A percentile compares a stretch with the other conserved stretches of the same genome.
phyloP scores from a whole-genome alignment of 2,888 invertebrate genomes.

The Colletes collaris region DNA sequence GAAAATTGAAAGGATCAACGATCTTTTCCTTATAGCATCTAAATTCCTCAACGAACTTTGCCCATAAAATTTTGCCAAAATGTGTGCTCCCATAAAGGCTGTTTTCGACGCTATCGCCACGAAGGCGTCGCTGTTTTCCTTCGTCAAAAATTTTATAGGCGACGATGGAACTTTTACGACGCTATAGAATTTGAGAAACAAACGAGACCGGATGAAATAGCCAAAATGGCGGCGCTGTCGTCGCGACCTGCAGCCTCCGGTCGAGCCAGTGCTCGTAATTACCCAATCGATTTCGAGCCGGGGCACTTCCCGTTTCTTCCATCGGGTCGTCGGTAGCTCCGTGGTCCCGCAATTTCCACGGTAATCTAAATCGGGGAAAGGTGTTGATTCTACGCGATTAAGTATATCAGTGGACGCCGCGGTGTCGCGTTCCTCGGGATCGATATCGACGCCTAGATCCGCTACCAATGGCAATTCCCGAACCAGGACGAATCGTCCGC shows the following conservation, averaged over 20 bases:
- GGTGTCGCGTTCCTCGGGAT: neutral
- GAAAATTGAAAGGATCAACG: neutral
- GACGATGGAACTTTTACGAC: no score
- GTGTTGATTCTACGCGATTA: conserved; percentile 49
- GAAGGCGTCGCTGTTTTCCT: no score
- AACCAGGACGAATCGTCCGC: conserved; percentile 22
- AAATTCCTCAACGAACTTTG: no score
- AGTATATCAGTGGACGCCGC: conserved; percentile 29
- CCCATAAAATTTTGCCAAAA: no score
- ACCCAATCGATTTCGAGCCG: conserved; percentile 63
- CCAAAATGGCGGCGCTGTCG: no score
- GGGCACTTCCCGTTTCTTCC: conserved; percentile 33
- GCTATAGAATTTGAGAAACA: no score
- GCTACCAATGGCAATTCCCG: neutral
- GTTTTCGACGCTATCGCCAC: no score
- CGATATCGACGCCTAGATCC: neutral
- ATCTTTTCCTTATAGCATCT: neutral
- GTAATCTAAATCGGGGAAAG: conserved; percentile 38
- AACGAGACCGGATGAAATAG: no score
- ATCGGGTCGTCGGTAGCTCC: neutral
- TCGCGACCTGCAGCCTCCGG: conserved; percentile 40
- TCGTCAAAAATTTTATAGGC: no score
- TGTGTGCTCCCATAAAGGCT: no score
- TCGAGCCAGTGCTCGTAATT: conserved; percentile 69
- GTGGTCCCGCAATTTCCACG: conserved; percentile 26